Conservation (phyloP, 2,797 vertebrate species). For the Enteromius viviparus region DNA sequence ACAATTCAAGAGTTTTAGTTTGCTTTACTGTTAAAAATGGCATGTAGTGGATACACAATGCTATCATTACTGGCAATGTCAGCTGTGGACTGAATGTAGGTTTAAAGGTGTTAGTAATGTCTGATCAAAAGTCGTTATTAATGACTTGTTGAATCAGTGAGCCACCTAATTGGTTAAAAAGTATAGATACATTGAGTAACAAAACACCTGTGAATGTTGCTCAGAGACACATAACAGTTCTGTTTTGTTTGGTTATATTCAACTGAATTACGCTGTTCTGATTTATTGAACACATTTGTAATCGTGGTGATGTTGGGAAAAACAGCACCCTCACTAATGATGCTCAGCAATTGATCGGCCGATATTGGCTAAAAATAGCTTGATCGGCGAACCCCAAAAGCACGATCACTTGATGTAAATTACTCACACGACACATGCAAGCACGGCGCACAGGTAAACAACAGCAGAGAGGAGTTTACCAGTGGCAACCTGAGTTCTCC, state of each 20-base stretch:
- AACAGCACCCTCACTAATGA: not conserved
- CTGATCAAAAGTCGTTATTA: not conserved
- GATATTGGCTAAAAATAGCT: slow-evolving; percentile 25
- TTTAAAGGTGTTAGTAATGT: not conserved
- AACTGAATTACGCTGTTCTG: not conserved
- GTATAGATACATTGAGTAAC: not conserved
- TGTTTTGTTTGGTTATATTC: not conserved
- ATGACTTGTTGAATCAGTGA: not conserved
- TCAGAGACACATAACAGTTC: not conserved
- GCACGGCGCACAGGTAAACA: not conserved
- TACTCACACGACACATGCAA: slow-evolving; percentile 1
- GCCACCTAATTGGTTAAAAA: not conserved
- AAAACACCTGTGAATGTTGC: not conserved
- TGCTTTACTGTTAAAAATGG: not conserved
- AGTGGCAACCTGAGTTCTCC: slow-evolving; percentile 8
- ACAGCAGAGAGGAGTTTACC: slow-evolving; percentile 11
- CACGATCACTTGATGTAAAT: slow-evolving; percentile 10
- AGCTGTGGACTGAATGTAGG: not conserved
- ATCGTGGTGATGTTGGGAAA: not conserved
- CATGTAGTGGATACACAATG: not conserved
- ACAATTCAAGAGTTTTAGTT: slow-evolving; percentile 1
- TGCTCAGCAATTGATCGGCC: not conserved
- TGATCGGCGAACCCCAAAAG: not conserved
- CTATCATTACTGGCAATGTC: not conserved
- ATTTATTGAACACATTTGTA: not conserved